Percentiles rank a stretch among this genome's conserved stretches.
Conservation (phyloP, 2,888 invertebrate species). For the Mesoligia furuncula region DNA sequence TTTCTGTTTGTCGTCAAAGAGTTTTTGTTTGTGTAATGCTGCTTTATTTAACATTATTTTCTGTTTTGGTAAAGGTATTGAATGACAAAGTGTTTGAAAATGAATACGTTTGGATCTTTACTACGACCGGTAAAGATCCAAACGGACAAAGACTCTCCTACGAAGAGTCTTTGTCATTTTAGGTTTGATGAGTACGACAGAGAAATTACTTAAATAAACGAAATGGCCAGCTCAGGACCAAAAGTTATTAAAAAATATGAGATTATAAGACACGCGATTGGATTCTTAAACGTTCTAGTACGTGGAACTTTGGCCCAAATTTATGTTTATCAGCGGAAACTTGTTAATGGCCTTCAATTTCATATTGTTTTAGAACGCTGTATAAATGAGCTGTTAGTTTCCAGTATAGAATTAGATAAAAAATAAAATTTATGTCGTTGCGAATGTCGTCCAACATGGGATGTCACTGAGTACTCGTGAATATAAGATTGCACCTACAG, state of each 20-base stretch:
- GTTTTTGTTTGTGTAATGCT: slow-evolving; percentile 25
- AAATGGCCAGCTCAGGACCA: background rate
- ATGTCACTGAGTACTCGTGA: background rate
- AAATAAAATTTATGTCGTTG: no score
- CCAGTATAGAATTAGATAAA: background rate
- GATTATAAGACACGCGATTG: no score
- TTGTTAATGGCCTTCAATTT: no score
- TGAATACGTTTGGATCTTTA: background rate
- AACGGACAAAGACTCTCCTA: no score
- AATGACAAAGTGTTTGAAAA: slow-evolving; percentile 24
- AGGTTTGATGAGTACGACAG: background rate
- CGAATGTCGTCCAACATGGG: no score
- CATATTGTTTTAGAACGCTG: background rate
- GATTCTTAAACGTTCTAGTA: background rate
- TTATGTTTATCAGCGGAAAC: no score
- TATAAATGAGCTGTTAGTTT: background rate
- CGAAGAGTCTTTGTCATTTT: background rate
- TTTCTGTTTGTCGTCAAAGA: slow-evolving; percentile 51
- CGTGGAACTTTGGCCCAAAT: background rate
- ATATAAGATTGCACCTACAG: background rate
- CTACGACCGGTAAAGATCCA: background rate
- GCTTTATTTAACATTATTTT: slow-evolving; percentile 27
- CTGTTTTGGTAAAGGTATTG: slow-evolving; percentile 10
- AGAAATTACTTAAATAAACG: background rate
- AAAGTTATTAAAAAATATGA: background rate